phyloP scores from a whole-genome alignment of 2,888 invertebrate species.

The Xylocampa areola region DNA sequence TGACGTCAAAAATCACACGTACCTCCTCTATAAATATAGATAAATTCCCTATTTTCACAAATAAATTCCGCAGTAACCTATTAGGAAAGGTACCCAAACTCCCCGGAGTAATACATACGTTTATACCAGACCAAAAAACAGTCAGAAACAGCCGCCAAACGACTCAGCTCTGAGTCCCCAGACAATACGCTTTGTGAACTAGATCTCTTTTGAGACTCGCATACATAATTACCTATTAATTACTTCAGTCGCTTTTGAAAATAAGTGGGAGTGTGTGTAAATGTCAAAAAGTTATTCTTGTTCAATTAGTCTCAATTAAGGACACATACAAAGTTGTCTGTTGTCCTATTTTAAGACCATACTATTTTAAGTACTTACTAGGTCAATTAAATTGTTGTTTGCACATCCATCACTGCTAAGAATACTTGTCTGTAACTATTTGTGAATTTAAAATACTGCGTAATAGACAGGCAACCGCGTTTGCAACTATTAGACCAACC shows the following conservation, averaged over 20 bases:
- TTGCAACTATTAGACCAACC: too few species aligned
- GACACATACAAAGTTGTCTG: not conserved
- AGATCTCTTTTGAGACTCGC: slow-evolving; percentile 13
- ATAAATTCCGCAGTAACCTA: too few species aligned
- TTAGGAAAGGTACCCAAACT: too few species aligned
- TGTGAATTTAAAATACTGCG: too few species aligned
- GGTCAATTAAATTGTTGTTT: too few species aligned
- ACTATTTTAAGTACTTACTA: too few species aligned
- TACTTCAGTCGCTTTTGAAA: not conserved
- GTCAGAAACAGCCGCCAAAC: slow-evolving; percentile 13
- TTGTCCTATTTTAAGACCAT: not conserved
- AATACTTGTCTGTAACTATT: too few species aligned
- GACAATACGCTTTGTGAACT: not conserved
- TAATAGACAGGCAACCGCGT: too few species aligned
- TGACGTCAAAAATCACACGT: too few species aligned
- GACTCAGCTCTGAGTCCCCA: slow-evolving; percentile 12
- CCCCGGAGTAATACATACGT: slow-evolving; percentile 31
- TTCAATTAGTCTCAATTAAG: slow-evolving; percentile 3
- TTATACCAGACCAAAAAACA: slow-evolving; percentile 10
- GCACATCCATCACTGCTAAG: too few species aligned
- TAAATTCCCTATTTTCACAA: slow-evolving; percentile 19
- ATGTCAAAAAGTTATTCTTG: too few species aligned
- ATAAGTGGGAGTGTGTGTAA: not conserved
- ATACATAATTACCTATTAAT: slow-evolving; percentile 15
- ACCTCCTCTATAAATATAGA: too few species aligned